Base-by-base conservation (phyloP, 2,797 vertebrate genomes). In the Tinamus major region DNA sequence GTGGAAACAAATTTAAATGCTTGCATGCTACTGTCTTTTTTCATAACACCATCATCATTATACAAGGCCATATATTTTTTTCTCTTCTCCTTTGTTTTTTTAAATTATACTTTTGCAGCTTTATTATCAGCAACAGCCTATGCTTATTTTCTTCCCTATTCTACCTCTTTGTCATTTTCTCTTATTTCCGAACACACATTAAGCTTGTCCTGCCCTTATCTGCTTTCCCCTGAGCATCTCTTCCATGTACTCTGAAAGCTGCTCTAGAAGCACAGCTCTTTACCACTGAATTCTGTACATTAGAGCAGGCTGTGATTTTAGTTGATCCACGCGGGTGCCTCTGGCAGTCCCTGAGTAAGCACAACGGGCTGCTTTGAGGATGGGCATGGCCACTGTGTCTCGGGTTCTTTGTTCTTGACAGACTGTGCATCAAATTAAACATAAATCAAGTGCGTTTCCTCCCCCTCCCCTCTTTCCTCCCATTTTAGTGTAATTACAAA, bases 401-500 rank as follows among this genome's bases (percentile, higher is more conserved):
- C 76, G 20, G 4, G 31, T 67, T 80, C 78, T 64, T 67, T 84
- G 79, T 81, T 71, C 78, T 81, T 79, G 41, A 55, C 92, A 94
- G 83, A 58, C 83, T 77, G 74, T 86, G 71, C 56, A 75, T 93
- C 64, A 42, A 61, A 65, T 92, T 42, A 75, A 88, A 75, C 29
- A 39, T 65, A 84, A 91, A 94, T 86, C 59, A 49, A 70, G 64
- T 68, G 77, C 41, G 39, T 90, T 94, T 95, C 77, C 89, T 94
- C 56, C 67, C 37, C 35, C 24, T 33, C 29, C n/a, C 51, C 56
- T 33, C 78, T 90, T 16, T 67, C 67, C 64, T 88, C 56, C 82
- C 44, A 77, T 93, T 84, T 77, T 29, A 20, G 42, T 81, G 70
- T 96, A 95, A 95, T 95, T 95, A 93, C 91, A 84, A 91, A 94